Evolutionary conservation across 2,797 vertebrate genomes (phyloP).

Genomic region (Leptatherina wallacei): DNA sequence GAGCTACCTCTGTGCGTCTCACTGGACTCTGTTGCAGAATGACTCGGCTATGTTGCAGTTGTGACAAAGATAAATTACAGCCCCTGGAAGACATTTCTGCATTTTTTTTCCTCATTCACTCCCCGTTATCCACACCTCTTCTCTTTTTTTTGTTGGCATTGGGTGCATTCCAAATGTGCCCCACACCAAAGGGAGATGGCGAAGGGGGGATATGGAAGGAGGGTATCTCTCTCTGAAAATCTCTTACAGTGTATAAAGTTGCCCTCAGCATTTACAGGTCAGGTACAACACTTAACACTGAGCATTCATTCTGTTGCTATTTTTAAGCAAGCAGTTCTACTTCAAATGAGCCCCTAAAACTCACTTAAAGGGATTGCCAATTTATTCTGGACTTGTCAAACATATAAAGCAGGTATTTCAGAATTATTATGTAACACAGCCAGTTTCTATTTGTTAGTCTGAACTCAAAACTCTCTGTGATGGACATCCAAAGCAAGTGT

Average conservation of each 20-base stretch:
- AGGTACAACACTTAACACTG: constrained; percentile 58
- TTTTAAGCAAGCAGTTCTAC: constrained; percentile 49
- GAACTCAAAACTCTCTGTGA: constrained; percentile 26
- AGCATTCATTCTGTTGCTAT: constrained; percentile 35
- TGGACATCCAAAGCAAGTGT: constrained; percentile 20
- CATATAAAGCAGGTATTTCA: constrained; percentile 26
- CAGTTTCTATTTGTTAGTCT: constrained; percentile 12
- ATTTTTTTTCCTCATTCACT: constrained; percentile 35
- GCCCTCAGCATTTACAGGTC: constrained; percentile 61
- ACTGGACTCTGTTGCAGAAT: constrained; percentile 79
- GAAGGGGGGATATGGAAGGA: neutral
- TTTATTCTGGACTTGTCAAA: constrained; percentile 20
- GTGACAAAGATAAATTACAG: constrained; percentile 87
- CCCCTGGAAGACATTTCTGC: constrained; percentile 80
- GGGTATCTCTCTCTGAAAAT: constrained; percentile 53
- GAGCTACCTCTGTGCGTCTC: constrained; percentile 82
- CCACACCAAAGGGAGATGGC: constrained; percentile 71
- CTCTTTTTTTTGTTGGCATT: constrained; percentile 49
- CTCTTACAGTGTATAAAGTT: constrained; percentile 55
- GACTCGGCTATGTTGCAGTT: constrained; percentile 82
- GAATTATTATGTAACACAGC: constrained; percentile 15
- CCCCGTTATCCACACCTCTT: constrained; percentile 47
- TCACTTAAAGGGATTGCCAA: constrained; percentile 26
- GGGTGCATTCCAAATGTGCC: constrained; percentile 70
- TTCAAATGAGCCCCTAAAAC: constrained; percentile 34